Base-by-base conservation (phyloP, 1,140 invertebrate genomes). In the fruit fly (Drosophila melanogaster) region DNA sequence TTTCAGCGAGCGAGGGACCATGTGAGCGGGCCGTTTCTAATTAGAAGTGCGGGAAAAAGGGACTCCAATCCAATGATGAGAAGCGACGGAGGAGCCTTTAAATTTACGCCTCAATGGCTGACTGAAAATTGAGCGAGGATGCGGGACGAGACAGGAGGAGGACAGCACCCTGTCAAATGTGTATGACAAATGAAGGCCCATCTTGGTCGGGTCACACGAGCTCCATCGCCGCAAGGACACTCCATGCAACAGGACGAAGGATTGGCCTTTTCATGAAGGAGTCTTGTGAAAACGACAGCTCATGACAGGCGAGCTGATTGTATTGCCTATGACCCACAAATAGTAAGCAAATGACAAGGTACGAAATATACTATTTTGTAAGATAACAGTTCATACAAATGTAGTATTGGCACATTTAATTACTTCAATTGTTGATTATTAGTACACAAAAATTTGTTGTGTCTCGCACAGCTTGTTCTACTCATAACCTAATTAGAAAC, bases 161-260 rank as follows among this genome's bases (percentile, higher is more conserved):
- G n/a, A 15, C 47, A 4, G 33, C 3, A 40, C 10, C 44, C 40
- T 79, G 66, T 78, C 66, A 55, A 47, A 46, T 46, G 50, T 14
- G 33, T 38, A 56, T 74, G 77, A 74, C 64, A 79, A 67, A 74
- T 79, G 75, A 77, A 15, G 33, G 46, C 44, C 12, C 49, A 30
- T 56, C 49, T 47, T 69, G 64, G 49, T 12, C 24, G 33, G 62
- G 57, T 35, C 59, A 65, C 10, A 65, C 59, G 5, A 41, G 59
- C 37, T 1, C 14, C 30, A 54, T 19, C 33, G 26, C 44, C 26
- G 33, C 72, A 56, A 69, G 73, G 47, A 76, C 46, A 67, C 30
- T 40, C 26, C 24, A 30, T 40, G 40, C 1, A 47, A 3, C 26
- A 6, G 17, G 11, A 24, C 4, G 17, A 11, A 15, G 56, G 56